A percentile compares a stretch with the other conserved stretches of the same genome.
These are phyloP conservation scores for Drosophila subsilvestris DNA, from an alignment of 2,888 invertebrate species.

Conservation along the genomic window DNA sequence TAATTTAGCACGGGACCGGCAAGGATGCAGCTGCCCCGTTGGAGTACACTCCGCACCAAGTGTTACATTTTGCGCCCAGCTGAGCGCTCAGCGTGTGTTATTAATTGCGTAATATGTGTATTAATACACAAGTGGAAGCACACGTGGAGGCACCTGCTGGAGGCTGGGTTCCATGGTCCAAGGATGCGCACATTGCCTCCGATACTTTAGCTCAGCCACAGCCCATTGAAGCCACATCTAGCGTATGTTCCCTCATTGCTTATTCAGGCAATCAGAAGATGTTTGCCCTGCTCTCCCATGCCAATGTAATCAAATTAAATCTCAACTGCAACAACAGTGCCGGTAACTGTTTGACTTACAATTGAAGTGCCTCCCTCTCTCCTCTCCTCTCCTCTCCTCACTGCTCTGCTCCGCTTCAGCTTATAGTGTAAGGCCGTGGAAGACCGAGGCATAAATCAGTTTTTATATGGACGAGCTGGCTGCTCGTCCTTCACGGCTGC, in stretches of 20 bases:
- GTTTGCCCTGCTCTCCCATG: conserved; percentile 33
- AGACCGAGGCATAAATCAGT: conserved; percentile 63
- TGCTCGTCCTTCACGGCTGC: conserved; percentile 3
- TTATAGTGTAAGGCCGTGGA: background rate
- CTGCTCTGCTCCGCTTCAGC: background rate
- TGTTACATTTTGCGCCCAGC: conserved; percentile 71
- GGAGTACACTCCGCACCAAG: conserved; percentile 37
- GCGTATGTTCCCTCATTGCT: conserved; percentile 17
- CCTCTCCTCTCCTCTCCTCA: no score
- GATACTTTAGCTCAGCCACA: background rate
- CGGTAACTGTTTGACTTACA: conserved; percentile 68
- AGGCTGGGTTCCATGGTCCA: conserved; percentile 1
- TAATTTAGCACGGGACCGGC: conserved; percentile 47
- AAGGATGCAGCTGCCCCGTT: conserved; percentile 21
- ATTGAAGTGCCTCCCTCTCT: conserved; percentile 51
- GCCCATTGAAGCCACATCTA: background rate
- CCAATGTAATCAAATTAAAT: conserved; percentile 43
- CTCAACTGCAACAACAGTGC: conserved; percentile 48
- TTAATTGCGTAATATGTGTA: conserved; percentile 78
- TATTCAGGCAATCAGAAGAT: conserved; percentile 43
- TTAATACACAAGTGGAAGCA: conserved; percentile 65
- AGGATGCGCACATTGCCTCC: background rate
- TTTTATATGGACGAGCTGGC: conserved; percentile 51
- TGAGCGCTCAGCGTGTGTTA: conserved; percentile 76
- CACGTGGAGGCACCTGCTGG: conserved; percentile 36